Evolutionary conservation across 2,888 invertebrate genomes (phyloP), one percentile per base, ranked within the genome.

Genomic region (Catocala sponsa): DNA sequence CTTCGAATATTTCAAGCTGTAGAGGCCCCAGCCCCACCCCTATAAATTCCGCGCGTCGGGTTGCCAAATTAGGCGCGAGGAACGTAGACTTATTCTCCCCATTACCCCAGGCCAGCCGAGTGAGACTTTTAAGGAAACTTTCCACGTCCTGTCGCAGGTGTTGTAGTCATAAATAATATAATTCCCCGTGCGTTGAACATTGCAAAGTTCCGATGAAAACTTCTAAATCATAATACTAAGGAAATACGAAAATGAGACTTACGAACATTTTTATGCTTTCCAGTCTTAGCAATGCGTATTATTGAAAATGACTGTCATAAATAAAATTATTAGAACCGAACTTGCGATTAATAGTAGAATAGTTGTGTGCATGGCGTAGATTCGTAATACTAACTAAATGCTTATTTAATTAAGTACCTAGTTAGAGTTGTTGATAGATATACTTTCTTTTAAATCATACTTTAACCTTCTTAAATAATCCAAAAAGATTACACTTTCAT

Each of bases 1-100:
- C 88, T 92, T 92, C 94, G 90, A 94, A 94, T 93, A 93, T 94
- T 94, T 92, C 93, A 93, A 89, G 87, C 90, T 86, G 91, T 87
- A 89, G 82, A 86, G 83, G 81, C 88, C 83, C 86, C 89, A 86
- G 53, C 52, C 86, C 46, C 46, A 46, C 46, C 91, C 88, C 90
- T 84, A 94, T 94, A 94, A 94, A 94, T 94, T 94, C 94, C 93
- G 90, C 89, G 92, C 91, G 91, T 92, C 93, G 92, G 91, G 91
- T 89, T 93, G 94, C 94, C 93, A 94, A 94, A 94, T 94, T 94
- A 94, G 94, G 94, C 94, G 94, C 89, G 88, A 93, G 92, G 85
- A 91, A 86, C 85, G 88, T 83, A 90, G 89, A 90, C 88, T 91
- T 91, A 91, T 91, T 86, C 88, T 84, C 88, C 84, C 91, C 91